Evolutionary conservation across 2,888 invertebrate genomes (phyloP).

Genomic region (Papilio demoleus): DNA sequence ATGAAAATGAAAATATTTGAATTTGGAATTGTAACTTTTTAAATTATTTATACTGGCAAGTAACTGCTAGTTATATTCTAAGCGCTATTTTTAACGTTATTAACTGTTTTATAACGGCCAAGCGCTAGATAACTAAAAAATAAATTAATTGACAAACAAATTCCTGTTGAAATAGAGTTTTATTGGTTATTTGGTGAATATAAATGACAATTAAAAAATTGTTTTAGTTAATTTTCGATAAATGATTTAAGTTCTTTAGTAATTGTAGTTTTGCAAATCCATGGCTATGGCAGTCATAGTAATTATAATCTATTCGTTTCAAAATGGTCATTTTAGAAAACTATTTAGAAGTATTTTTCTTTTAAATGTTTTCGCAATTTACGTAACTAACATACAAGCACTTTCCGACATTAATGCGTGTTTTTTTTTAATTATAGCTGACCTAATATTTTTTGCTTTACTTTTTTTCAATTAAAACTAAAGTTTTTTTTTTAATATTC

Average conservation of each 20-base stretch:
- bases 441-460: constrained; percentile 40
- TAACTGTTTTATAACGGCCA: too few relatives aligned
- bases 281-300: too few relatives aligned
- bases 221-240: too few relatives aligned
- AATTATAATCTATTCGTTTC: background rate
- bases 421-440: constrained; percentile 41
- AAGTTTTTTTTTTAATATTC: constrained; percentile 37
- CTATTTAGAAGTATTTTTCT: constrained; percentile 16
- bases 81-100: too few relatives aligned
- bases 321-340: constrained; percentile 28
- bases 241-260: too few relatives aligned
- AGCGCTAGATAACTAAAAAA: too few relatives aligned
- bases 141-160: too few relatives aligned
- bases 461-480: constrained; percentile 32
- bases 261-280: too few relatives aligned
- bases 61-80: too few relatives aligned
- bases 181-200: too few relatives aligned
- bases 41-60: background rate
- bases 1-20: constrained; percentile 19
- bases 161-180: too few relatives aligned
- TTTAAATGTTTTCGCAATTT: constrained; percentile 26
- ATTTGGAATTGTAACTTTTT: constrained; percentile 12
- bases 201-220: too few relatives aligned
- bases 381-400: constrained; percentile 35
- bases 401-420: constrained; percentile 31